phyloP scores from a whole-genome alignment of 2,113 vertebrate genomes.

The Microcebus lehilahytsara region DNA sequence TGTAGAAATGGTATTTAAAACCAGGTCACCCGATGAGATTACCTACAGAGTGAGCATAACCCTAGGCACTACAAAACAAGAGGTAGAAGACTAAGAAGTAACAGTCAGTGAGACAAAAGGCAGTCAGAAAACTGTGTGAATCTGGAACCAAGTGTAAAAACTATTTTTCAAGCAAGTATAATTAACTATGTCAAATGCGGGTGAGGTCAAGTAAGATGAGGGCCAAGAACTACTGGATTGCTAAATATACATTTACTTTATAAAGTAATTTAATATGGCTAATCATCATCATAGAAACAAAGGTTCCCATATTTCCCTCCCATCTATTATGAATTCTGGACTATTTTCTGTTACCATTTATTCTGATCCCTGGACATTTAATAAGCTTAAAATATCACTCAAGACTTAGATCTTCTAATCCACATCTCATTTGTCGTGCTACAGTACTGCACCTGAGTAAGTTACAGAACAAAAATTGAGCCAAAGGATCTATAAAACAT shows the following conservation, averaged over 20 bases:
- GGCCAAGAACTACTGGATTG: background rate
- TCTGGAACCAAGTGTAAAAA: background rate
- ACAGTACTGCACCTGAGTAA: background rate
- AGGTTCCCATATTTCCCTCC: background rate
- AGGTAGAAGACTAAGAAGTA: background rate
- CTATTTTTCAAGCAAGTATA: background rate
- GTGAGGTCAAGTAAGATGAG: background rate
- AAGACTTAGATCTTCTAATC: background rate
- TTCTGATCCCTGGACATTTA: background rate
- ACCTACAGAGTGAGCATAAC: background rate
- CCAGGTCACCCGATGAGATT: background rate
- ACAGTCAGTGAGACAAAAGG: background rate
- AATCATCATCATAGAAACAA: background rate
- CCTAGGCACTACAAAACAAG: background rate
- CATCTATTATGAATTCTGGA: background rate
- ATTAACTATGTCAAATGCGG: background rate
- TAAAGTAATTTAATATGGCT: background rate
- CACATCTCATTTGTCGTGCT: background rate
- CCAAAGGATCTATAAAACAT: background rate
- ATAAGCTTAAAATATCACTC: background rate
- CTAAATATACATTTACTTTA: constrained; percentile 4
- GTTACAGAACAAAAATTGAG: background rate
- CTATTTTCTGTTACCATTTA: background rate
- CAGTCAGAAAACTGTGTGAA: background rate
- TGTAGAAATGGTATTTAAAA: background rate